Percentiles rank a stretch among this genome's conserved stretches.
These are phyloP conservation scores for Mastacembelus armatus DNA, from an alignment of 2,797 vertebrate species.

Conservation along the genomic window DNA sequence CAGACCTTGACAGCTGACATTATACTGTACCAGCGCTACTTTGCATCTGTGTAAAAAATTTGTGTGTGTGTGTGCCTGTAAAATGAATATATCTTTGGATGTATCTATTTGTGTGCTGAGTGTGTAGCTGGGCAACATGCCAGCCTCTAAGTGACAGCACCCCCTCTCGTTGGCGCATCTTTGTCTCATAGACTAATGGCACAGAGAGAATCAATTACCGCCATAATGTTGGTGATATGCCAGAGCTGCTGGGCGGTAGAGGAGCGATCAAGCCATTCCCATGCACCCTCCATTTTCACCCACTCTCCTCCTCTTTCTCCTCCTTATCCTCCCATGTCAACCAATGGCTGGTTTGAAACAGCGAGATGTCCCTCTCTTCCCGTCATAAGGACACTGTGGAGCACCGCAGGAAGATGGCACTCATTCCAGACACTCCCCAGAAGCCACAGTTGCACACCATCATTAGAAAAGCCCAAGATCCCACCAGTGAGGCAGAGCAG, in stretches of 20 bases:
- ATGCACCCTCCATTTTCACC: constrained; percentile 48
- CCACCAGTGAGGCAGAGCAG: constrained; percentile 45
- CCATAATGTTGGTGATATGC: constrained; percentile 79
- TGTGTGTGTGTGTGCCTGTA: constrained; percentile 31
- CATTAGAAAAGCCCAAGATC: constrained; percentile 62
- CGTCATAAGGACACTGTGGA: constrained; percentile 61
- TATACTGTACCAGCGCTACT: constrained; percentile 41
- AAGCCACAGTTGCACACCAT: constrained; percentile 77
- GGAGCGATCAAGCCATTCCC: constrained; percentile 63
- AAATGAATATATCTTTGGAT: constrained; percentile 50
- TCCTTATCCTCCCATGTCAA: constrained; percentile 39
- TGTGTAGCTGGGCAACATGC: constrained; percentile 70
- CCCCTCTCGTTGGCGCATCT: constrained; percentile 81
- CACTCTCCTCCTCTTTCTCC: constrained; percentile 22
- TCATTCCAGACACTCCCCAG: constrained; percentile 76
- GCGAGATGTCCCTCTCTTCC: constrained; percentile 67
- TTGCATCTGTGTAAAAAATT: constrained; percentile 52
- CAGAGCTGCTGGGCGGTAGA: constrained; percentile 66
- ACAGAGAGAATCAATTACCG: constrained; percentile 85
- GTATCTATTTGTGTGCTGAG: constrained; percentile 64
- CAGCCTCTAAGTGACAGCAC: constrained; percentile 83
- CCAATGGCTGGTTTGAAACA: constrained; percentile 47
- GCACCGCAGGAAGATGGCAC: constrained; percentile 67
- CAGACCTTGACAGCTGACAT: constrained; percentile 71
- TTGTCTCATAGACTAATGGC: constrained; percentile 85